Base-by-base conservation (phyloP, 2,113 vertebrate genomes). In the Aegithalos caudatus region DNA sequence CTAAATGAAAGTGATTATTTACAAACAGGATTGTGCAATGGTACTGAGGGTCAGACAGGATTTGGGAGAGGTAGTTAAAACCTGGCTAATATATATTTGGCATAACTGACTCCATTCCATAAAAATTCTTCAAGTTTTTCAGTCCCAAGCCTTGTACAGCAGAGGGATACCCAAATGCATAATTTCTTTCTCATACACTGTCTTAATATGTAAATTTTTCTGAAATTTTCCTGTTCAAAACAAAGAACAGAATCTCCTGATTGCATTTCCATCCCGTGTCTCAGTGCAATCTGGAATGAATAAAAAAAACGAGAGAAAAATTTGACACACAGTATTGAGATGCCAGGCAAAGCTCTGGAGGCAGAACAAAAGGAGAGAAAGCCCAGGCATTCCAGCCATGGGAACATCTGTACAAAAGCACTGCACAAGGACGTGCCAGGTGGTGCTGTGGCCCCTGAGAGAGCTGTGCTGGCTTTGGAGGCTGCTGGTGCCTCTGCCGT, bases 241-340 rank as follows among this genome's bases (percentile, higher is more conserved):
- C 2, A 9, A 85, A 80, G 73, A 87, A 51, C 22, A 80, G 45
- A 76, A 64, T 72, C 61, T 94, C 54, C 57, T 80, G 81, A 69
- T 40, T 85, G 53, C 45, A 50, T 94, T 91, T 93, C 71, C 2
- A 0, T 81, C 73, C 54, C 8, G 11, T 74, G 70, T 82, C 57
- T 90, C 72, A 17, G 50, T 38, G 81, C 71, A 97, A 91, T 91
- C 87, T 95, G 92, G 93, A 94, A 93, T 86, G 38, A 81, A 95
- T 95, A 66, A 95, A 91, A 91, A n/a, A 90, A 87, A 69, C 1
- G 4, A 51, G 60, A 79, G 84, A 38, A 94, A 77, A 91, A 94
- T 90, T 91, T 90, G 78, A 95, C 79, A 80, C 84, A 90, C 42
- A 17, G 92, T 85, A 5, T 70, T 79, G 74, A 87, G 81, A 94